These are phyloP conservation scores for Griposia aprilina DNA, from an alignment of 2,888 invertebrate species.

Conservation along the genomic window DNA sequence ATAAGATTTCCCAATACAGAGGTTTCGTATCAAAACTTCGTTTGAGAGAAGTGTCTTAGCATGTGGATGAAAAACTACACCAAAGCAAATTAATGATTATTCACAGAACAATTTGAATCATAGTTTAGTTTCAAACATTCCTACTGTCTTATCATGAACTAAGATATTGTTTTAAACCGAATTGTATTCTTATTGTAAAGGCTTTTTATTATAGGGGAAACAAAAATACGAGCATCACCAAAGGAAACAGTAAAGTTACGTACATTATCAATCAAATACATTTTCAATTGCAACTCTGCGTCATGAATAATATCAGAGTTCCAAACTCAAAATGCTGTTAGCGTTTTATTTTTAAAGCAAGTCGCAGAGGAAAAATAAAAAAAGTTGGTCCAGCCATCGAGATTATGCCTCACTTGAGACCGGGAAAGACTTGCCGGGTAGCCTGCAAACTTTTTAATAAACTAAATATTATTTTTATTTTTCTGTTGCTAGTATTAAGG, in stretches of 20 bases:
- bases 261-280: conserved; percentile 8
- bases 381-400: conserved; percentile 72
- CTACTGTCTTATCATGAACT: too few species aligned
- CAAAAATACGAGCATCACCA: too few species aligned
- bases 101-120: too few species aligned
- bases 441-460: conserved; percentile 77
- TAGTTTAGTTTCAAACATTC: too few species aligned
- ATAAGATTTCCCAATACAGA: too few species aligned
- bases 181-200: too few species aligned
- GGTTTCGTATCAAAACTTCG: too few species aligned
- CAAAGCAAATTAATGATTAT: too few species aligned
- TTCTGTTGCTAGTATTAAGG: conserved; percentile 45
- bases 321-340: conserved; percentile 72
- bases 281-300: conserved; percentile 12
- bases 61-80: too few species aligned
- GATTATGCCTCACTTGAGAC: conserved; percentile 78
- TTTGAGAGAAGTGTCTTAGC: too few species aligned
- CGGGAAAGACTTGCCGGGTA: conserved; percentile 68
- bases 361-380: conserved; percentile 75
- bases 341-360: conserved; percentile 76
- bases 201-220: too few species aligned
- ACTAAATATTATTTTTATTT: conserved; percentile 72
- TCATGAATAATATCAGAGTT: conserved; percentile 45
- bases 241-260: conserved; percentile 15
- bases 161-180: too few species aligned